Evolutionary conservation across 2,888 invertebrate species (phyloP).

Genomic region (Nomada fabriciana): DNA sequence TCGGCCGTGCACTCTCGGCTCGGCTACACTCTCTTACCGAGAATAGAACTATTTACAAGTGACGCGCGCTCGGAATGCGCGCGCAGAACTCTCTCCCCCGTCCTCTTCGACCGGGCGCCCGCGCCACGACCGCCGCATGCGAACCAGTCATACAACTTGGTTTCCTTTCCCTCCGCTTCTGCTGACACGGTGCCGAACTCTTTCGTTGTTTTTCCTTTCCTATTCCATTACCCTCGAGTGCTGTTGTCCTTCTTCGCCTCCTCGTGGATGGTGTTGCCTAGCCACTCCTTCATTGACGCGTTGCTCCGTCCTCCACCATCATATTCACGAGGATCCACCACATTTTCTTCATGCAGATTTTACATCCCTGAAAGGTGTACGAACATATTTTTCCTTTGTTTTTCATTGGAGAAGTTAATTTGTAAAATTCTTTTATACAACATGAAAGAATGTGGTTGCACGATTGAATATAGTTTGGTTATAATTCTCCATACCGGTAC

Average conservation of each 20-base stretch:
- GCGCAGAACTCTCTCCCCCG: constrained; percentile 62
- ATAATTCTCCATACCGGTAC: background rate
- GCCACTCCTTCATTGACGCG: background rate
- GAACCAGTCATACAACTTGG: constrained; percentile 52
- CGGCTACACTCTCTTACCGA: constrained; percentile 66
- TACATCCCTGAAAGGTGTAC: background rate
- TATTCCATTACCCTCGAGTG: constrained; percentile 19
- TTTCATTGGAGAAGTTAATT: background rate
- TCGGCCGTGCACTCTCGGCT: constrained; percentile 58
- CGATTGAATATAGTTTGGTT: background rate
- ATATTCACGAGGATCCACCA: background rate
- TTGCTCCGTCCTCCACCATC: no score
- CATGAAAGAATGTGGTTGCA: background rate
- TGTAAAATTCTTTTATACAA: background rate
- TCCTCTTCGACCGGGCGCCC: background rate
- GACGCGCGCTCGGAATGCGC: constrained; percentile 74
- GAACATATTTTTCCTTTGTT: background rate
- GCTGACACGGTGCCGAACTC: constrained; percentile 9
- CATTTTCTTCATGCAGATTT: background rate
- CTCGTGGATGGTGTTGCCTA: background rate
- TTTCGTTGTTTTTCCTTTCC: constrained; percentile 42
- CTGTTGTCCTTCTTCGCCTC: constrained; percentile 29
- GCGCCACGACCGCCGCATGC: constrained; percentile 3
- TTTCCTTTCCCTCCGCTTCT: constrained; percentile 56
- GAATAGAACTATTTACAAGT: constrained; percentile 76